Conservation (phyloP, 2,888 invertebrate genomes). For the Epicampocera succincta region DNA sequence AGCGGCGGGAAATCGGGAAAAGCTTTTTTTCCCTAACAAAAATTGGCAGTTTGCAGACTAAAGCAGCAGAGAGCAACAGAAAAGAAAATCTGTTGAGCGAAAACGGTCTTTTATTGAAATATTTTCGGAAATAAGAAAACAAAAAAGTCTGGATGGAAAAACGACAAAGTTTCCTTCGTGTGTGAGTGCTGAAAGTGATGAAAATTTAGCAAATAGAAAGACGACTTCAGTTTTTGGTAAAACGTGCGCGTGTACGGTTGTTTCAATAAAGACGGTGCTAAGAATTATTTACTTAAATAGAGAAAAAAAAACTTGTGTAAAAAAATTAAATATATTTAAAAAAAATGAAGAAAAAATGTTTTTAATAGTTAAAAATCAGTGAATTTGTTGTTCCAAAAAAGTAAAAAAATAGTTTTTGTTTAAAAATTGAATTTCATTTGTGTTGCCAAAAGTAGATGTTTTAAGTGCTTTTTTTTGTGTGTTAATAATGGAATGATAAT, state of each 20-base stretch:
- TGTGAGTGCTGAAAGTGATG: slow-evolving; percentile 69
- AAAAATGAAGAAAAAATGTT: too few relatives aligned
- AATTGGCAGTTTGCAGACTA: neutral
- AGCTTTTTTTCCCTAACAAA: slow-evolving; percentile 28
- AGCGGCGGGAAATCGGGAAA: slow-evolving; percentile 11
- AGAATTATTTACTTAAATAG: neutral
- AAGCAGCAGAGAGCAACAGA: neutral
- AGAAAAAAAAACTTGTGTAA: neutral
- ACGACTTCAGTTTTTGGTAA: slow-evolving; percentile 76
- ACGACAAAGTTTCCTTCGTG: slow-evolving; percentile 34
- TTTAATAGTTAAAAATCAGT: too few relatives aligned
- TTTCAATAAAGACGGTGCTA: slow-evolving; percentile 16
- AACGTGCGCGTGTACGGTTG: slow-evolving; percentile 75
- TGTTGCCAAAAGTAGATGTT: neutral
- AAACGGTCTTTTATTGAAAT: neutral
- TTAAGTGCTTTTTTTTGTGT: neutral
- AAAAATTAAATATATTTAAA: too few relatives aligned
- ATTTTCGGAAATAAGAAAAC: neutral
- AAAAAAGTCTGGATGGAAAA: neutral
- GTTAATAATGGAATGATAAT: slow-evolving; percentile 2
- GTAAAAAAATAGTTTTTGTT: too few relatives aligned
- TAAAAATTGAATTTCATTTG: neutral
- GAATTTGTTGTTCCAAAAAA: too few relatives aligned
- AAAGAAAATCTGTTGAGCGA: slow-evolving; percentile 20
- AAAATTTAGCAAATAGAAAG: slow-evolving; percentile 71